Evolutionary conservation across 37 sponge, comb jelly and placozoan species (phyloP).

Genomic region (Halichondria panicea): DNA sequence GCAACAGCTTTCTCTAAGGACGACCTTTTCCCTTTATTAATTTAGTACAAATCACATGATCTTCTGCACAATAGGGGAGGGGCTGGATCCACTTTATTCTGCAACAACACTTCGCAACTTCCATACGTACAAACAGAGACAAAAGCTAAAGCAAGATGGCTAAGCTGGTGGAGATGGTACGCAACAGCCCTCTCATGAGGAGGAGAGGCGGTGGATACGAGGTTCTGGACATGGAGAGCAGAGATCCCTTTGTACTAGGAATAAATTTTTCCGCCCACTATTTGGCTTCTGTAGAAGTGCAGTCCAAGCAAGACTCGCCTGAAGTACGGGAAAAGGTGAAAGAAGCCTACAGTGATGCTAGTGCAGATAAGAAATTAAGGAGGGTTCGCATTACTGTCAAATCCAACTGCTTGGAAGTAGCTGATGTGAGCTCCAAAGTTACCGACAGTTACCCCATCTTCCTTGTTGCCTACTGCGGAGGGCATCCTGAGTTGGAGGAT

Average conservation of each 20-base stretch:
- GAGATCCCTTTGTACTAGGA: constrained; percentile 76
- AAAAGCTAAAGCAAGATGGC: constrained; percentile 13
- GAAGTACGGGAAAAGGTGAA: constrained; percentile 35
- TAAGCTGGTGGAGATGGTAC: constrained; percentile 43
- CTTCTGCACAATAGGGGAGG: constrained; percentile 1
- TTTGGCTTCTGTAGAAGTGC: constrained; percentile 38
- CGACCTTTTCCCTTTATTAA: no score
- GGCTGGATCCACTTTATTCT: background rate
- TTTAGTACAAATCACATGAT: no score
- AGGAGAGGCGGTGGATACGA: constrained; percentile 35
- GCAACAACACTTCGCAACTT: background rate
- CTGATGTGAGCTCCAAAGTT: constrained; percentile 40
- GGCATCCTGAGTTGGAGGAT: constrained; percentile 7
- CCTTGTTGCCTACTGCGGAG: constrained; percentile 74
- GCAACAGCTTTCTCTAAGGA: no score
- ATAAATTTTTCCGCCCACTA: constrained; percentile 68
- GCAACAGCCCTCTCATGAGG: constrained; percentile 52
- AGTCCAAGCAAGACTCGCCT: constrained; percentile 34
- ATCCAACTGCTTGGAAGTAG: constrained; percentile 42
- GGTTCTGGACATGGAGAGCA: constrained; percentile 35
- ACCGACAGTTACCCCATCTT: constrained; percentile 63
- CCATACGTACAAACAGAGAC: background rate
- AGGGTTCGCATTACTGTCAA: constrained; percentile 57
- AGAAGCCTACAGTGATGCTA: constrained; percentile 11
- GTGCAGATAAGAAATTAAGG: constrained; percentile 18